Conservation (phyloP, 30 jellyfish, hydroid and myxozoan genomes). For the Chrysaora quinquecirrha region DNA sequence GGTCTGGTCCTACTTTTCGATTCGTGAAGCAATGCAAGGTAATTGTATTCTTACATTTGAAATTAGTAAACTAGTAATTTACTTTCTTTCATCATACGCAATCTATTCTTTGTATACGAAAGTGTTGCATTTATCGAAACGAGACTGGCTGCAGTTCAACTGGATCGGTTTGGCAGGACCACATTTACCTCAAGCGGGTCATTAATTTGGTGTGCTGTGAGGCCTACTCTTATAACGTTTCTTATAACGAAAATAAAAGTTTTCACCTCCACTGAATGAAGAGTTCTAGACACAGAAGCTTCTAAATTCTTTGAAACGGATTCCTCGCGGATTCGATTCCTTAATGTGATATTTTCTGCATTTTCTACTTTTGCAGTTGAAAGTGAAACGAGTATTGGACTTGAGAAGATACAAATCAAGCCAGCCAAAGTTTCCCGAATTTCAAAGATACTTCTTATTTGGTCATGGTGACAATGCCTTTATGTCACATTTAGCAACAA, state of each 20-base stretch:
- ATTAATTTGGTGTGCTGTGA: neutral
- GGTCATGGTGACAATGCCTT: constrained; percentile 44
- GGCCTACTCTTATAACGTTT: neutral
- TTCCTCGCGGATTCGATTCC: neutral
- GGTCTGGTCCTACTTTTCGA: constrained; percentile 22
- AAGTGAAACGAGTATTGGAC: neutral
- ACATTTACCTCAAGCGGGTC: no score
- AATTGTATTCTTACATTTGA: no score
- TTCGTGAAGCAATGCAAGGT: constrained; percentile 33
- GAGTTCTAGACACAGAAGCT: neutral
- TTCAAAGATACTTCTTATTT: constrained; percentile 35
- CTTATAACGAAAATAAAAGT: neutral
- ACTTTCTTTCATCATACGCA: no score
- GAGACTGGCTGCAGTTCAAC: no score
- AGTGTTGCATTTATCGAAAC: no score
- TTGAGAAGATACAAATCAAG: constrained; percentile 7
- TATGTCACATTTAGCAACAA: constrained; percentile 63
- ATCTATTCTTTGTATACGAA: no score
- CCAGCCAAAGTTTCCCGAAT: constrained; percentile 9
- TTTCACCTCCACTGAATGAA: neutral
- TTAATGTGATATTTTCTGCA: no score
- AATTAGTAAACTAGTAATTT: no score
- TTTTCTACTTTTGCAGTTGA: neutral
- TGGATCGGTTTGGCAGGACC: no score
- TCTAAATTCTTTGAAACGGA: no score